Evolutionary conservation across 2,888 invertebrate genomes (phyloP), one percentile per base, ranked within the genome.

Genomic region (Hydraecia micacea): DNA sequence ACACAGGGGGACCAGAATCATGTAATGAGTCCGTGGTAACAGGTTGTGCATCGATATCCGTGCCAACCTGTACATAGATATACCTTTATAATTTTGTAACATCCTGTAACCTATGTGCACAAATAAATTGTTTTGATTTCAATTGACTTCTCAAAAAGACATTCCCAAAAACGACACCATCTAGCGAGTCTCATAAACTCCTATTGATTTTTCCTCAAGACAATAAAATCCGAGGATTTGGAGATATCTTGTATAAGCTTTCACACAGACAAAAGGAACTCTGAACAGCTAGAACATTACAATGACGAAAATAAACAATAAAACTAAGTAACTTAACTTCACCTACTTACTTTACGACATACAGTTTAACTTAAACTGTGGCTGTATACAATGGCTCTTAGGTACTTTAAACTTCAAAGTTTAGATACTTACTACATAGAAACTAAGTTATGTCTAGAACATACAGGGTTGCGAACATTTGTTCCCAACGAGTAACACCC

Each of bases 401-500:
- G 15, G 32, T 69, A 75, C 65, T 65, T 73, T 58, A 73, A 86
- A 83, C 84, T 83, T 63, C 15, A 49, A 39, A 69, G 58, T 69
- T 67, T 11, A 55, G 21, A 42, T 66, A 75, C 32, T 82, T 66
- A 75, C 32, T 82, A 81, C 42, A 62, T 74, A 70, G 1, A 69
- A 67, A 32, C 42, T 74, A 66, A 69, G 68, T 75, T 73, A 72
- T 66, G 42, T 73, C 15, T 49, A 13, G 66, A 11, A 32, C 8
- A 58, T 11, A 36, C 15, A 62, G 69, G 36, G 75, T 60, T 76
- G 60, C 42, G 58, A 68, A 63, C n/a, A n/a, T n/a, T n/a, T n/a
- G n/a, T n/a, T n/a, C n/a, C n/a, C n/a, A n/a, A n/a, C n/a, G n/a
- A n/a, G n/a, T n/a, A n/a, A n/a, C n/a, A n/a, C n/a, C n/a, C n/a